phyloP scores from a whole-genome alignment of 1,140 invertebrate genomes.

The Diprion similis region DNA sequence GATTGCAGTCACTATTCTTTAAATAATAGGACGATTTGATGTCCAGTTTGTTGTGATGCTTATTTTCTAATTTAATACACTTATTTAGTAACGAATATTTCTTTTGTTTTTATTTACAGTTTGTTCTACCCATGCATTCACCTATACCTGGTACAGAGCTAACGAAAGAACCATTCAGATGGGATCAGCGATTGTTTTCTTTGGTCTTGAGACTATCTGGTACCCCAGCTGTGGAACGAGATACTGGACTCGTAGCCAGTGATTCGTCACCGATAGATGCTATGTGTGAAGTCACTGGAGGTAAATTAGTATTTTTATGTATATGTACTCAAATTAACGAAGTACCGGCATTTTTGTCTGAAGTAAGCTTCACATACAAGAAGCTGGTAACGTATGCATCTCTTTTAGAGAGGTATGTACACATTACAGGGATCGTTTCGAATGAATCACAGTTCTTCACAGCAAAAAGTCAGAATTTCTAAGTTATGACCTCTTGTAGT shows the following conservation, averaged over 20 bases:
- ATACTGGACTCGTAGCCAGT: constrained; percentile 82
- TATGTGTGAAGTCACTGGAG: constrained; percentile 99
- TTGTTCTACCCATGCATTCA: constrained; percentile 92
- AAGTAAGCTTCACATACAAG: not conserved
- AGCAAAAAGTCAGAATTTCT: too few species aligned
- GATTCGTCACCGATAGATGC: constrained; percentile 94
- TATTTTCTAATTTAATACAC: too few species aligned
- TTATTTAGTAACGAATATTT: too few species aligned
- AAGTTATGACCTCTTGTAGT: too few species aligned
- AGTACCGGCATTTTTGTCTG: too few species aligned
- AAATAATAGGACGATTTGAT: not conserved
- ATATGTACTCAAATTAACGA: constrained; percentile 22
- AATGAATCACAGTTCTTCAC: too few species aligned
- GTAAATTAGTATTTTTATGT: constrained; percentile 57
- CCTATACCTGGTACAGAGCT: constrained; percentile 95
- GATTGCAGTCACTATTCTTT: not conserved
- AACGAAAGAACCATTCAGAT: constrained; percentile 96
- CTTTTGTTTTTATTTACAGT: constrained; percentile 61
- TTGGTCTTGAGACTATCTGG: constrained; percentile 91
- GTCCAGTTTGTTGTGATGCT: not conserved
- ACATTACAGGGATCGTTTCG: too few species aligned
- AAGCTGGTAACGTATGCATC: not conserved
- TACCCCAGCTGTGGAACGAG: constrained; percentile 68
- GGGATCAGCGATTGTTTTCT: constrained; percentile 98
- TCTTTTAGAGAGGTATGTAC: not conserved